A percentile compares a stretch with the other conserved stretches of the same genome.
Evolutionary conservation across 2,797 vertebrate genomes (phyloP).

Genomic region (Macropus fuliginosus): DNA sequence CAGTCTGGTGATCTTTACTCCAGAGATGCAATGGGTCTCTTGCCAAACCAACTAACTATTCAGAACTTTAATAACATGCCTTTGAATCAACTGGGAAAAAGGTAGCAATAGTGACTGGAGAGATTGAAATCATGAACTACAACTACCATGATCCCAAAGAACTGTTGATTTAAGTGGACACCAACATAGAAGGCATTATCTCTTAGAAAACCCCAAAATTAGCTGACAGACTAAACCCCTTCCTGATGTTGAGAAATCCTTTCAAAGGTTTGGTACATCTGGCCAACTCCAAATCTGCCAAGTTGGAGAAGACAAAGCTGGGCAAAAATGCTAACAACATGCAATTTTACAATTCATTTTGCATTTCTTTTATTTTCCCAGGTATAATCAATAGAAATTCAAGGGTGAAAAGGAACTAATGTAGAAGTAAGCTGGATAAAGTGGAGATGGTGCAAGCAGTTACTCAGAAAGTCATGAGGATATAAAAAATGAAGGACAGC

Average conservation of each 20-base stretch:
- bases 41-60: background rate
- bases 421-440: background rate
- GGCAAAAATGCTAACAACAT: background rate
- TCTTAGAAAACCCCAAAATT: background rate
- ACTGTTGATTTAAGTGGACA: background rate
- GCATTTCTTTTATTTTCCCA: constrained; percentile 23
- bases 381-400: background rate
- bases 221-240: background rate
- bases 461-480: background rate
- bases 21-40: background rate
- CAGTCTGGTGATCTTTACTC: background rate
- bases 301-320: background rate
- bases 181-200: background rate
- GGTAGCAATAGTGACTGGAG: background rate
- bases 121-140: background rate
- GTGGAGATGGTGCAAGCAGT: background rate
- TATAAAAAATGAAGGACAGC: background rate
- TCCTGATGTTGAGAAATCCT: background rate
- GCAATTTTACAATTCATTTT: background rate
- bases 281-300: constrained; percentile 3
- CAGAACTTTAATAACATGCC: background rate
- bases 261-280: background rate
- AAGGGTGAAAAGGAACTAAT: background rate
- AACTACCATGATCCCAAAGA: background rate
- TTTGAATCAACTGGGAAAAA: background rate